Evolutionary conservation across 2,888 invertebrate genomes (phyloP).

Genomic region (Nebria brevicollis): DNA sequence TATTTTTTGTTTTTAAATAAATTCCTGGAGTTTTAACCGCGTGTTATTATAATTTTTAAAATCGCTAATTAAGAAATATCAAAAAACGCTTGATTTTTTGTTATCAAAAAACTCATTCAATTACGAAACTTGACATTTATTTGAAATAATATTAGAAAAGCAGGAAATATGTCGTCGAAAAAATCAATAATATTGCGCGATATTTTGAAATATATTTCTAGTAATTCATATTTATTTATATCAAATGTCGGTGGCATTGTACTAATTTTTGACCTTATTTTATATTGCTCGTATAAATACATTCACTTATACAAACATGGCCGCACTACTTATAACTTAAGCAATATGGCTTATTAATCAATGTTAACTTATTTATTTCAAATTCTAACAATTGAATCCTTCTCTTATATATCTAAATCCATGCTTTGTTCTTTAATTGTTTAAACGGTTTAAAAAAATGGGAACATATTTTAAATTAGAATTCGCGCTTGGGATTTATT

Average conservation of each 20-base stretch:
- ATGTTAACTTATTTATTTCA: neutral
- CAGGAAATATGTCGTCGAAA: neutral
- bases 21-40: too few species aligned
- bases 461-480: too few species aligned
- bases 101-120: too few species aligned
- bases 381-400: neutral
- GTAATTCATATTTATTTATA: conserved; percentile 2
- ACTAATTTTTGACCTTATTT: conserved; percentile 43
- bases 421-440: too few species aligned
- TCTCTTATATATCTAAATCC: neutral
- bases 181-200: neutral
- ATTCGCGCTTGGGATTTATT: too few species aligned
- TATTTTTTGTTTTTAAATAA: too few species aligned
- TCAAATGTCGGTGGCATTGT: conserved; percentile 37
- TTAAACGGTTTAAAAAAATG: too few species aligned
- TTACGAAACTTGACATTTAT: neutral
- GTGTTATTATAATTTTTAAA: neutral
- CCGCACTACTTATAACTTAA: conserved; percentile 8
- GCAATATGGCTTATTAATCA: conserved; percentile 6
- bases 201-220: conserved; percentile 17
- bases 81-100: neutral
- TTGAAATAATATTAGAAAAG: neutral
- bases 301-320: conserved; percentile 43
- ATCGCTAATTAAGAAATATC: neutral
- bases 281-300: conserved; percentile 25